phyloP scores from a whole-genome alignment of 2,888 invertebrate genomes.

The Lasioglossum malachurum region DNA sequence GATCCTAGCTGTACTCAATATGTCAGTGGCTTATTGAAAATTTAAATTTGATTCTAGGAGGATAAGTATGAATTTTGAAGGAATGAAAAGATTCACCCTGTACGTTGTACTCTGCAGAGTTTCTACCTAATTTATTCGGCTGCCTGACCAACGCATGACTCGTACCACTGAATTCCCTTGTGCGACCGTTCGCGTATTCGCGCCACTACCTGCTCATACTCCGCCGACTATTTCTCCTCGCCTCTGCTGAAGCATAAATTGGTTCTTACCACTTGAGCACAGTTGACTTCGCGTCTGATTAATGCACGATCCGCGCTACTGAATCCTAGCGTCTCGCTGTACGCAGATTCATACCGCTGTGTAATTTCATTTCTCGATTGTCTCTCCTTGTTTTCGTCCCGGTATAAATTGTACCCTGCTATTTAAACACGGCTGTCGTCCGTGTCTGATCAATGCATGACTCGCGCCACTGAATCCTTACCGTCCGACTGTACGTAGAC shows the following conservation, averaged over 20 bases:
- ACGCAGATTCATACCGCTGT: not conserved
- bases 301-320: not conserved
- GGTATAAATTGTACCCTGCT: not conserved
- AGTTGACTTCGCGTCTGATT: constrained; percentile 1
- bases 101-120: not conserved
- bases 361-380: not conserved
- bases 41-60: no score
- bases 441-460: not conserved
- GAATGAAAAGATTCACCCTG: no score
- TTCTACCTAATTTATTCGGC: not conserved
- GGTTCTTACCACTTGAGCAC: not conserved
- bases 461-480: not conserved
- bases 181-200: not conserved
- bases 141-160: not conserved
- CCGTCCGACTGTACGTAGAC: not conserved
- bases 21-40: no score
- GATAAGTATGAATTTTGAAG: no score
- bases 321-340: not conserved
- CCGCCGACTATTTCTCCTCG: not conserved
- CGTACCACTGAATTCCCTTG: not conserved
- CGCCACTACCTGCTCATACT: not conserved
- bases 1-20: no score
- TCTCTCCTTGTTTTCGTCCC: not conserved
- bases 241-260: not conserved
- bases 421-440: not conserved